Base-by-base conservation (phyloP, 2,888 invertebrate genomes). In the Gastrophysa polygoni region DNA sequence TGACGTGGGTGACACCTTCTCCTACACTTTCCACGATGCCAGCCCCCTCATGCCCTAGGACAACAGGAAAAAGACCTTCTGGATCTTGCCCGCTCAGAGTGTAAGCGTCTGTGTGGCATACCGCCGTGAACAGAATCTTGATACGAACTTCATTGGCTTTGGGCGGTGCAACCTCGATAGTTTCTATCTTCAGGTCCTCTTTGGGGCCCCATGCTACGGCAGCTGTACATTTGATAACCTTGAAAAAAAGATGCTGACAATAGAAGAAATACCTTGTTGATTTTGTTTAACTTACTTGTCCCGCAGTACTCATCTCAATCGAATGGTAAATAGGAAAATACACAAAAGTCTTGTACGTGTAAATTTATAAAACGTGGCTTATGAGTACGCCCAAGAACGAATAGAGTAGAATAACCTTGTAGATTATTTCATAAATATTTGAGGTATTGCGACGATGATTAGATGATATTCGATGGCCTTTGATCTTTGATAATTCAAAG, bases 11-110 rank as follows among this genome's bases (percentile, higher is more conserved):
- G 0, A 98, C 98, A 16, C 92, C 95, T 75, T 92, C 91, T 0
- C 98, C 98, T 51, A 98, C 87, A 81, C 96, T 96, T 81, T 98
- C 98, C n/a, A 98, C 97, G 73, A 98, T 87, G 34, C 98, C 98
- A 59, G 90, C 91, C 32, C 98, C 98, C 83, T 99, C 99, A 77
- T 99, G 99, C 0, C 99, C 99, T 50, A 99, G 84, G 69, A 99
- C 84, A 2, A 93, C 92, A 0, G 98, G 98, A 75, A 97, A 97
- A 11, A 90, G 82, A 4, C 96, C 96, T 82, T 97, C 96, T 0
- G 96, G 90, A 81, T 97, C 96, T 66, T 89, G 86, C 1, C 97
- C 97, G 66, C 89, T 88, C 28, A 95, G 82, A 0, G 97, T 95
- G 77, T 93, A 96, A 0, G 94, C 91, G 82, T 97, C 97, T 0